These are phyloP conservation scores for Caenorhabditis sp. DNA, from an alignment of 2,888 invertebrate species.

Conservation along the genomic window DNA sequence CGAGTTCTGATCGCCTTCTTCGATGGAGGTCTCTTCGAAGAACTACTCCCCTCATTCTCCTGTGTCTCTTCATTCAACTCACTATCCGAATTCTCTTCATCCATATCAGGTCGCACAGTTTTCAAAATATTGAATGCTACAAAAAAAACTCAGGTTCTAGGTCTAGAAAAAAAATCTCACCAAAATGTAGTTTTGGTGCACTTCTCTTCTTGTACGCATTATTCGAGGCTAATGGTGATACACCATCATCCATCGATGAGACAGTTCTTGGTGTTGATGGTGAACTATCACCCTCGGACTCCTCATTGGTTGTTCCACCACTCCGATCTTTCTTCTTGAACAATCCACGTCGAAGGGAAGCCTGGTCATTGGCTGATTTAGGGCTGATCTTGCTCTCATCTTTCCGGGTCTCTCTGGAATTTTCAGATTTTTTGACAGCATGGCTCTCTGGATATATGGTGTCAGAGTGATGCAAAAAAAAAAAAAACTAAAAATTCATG, in stretches of 20 bases:
- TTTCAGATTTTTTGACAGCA: no score
- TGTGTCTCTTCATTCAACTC: slow-evolving; percentile 27
- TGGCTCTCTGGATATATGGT: no score
- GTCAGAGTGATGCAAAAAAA: neutral
- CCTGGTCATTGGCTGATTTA: slow-evolving; percentile 28
- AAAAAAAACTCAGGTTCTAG: no score
- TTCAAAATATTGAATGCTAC: slow-evolving; percentile 67
- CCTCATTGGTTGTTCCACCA: slow-evolving; percentile 48
- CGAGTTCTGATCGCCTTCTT: slow-evolving; percentile 17
- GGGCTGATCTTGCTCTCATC: slow-evolving; percentile 24
- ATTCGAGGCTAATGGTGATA: slow-evolving; percentile 37
- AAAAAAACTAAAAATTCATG: neutral
- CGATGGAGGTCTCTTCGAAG: neutral
- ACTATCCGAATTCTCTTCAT: slow-evolving; percentile 72
- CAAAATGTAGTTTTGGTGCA: slow-evolving; percentile 73
- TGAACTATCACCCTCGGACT: slow-evolving; percentile 65
- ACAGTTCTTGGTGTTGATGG: slow-evolving; percentile 67
- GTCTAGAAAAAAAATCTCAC: neutral
- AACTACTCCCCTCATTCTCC: neutral
- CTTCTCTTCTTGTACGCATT: slow-evolving; percentile 71
- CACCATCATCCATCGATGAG: slow-evolving; percentile 59
- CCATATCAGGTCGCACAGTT: slow-evolving; percentile 59
- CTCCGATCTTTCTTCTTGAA: slow-evolving; percentile 65
- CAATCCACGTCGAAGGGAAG: slow-evolving; percentile 64
- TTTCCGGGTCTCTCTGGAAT: slow-evolving; percentile 35